These are phyloP conservation scores for Dendropsophus ebraccatus DNA, from an alignment of 2,113 vertebrate genomes.

Conservation along the genomic window DNA sequence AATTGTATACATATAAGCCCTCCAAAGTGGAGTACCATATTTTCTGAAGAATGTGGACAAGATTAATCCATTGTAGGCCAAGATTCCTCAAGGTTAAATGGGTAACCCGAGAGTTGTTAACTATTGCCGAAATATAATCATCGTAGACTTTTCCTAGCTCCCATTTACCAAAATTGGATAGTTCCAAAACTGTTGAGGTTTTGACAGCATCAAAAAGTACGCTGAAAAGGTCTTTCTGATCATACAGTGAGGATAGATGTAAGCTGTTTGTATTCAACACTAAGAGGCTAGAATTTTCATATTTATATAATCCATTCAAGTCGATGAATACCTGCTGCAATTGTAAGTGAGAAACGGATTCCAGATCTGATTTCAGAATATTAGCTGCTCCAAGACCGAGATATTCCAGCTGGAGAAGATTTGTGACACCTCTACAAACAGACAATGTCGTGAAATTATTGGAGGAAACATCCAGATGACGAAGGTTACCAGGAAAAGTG, in stretches of 20 bases:
- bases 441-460: slow-evolving; percentile 77
- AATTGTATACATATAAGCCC: slow-evolving; percentile 69
- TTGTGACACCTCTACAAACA: slow-evolving; percentile 76
- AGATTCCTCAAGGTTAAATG: slow-evolving; percentile 72
- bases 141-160: background rate
- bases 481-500: slow-evolving; percentile 65
- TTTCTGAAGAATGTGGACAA: slow-evolving; percentile 66
- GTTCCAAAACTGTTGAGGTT: slow-evolving; percentile 66
- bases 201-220: slow-evolving; percentile 72
- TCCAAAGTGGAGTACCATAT: slow-evolving; percentile 70
- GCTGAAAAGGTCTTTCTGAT: slow-evolving; percentile 52
- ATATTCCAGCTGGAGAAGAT: slow-evolving; percentile 72
- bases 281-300: slow-evolving; percentile 73
- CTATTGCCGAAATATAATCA: slow-evolving; percentile 58
- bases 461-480: slow-evolving; percentile 78
- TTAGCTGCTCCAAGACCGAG: slow-evolving; percentile 76
- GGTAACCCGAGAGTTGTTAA: slow-evolving; percentile 60
- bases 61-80: slow-evolving; percentile 69
- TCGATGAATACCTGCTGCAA: slow-evolving; percentile 74
- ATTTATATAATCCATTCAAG: slow-evolving; percentile 67
- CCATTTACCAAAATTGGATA: slow-evolving; percentile 70
- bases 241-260: slow-evolving; percentile 67
- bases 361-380: slow-evolving; percentile 72
- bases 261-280: slow-evolving; percentile 71
- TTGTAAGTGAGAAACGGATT: slow-evolving; percentile 66